Percentiles rank a stretch among this genome's conserved stretches.
Conservation (phyloP, 2,797 vertebrate species). For the Myotis findleyi region DNA sequence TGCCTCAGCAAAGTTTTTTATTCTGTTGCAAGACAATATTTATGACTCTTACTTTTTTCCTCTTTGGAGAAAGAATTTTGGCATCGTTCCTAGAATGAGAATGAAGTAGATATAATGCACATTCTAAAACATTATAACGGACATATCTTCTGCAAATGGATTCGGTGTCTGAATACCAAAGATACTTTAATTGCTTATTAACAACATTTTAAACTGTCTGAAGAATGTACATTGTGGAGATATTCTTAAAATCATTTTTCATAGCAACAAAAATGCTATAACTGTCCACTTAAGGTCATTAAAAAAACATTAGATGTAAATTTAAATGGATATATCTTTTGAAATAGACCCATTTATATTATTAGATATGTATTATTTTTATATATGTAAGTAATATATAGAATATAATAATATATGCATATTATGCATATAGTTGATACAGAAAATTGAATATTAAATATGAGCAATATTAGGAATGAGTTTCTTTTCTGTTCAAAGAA, state of each 20-base stretch:
- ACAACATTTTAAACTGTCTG: constrained; percentile 63
- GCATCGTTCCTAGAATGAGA: constrained; percentile 50
- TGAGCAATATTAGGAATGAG: neutral
- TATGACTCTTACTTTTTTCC: neutral
- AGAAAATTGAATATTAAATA: neutral
- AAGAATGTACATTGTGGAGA: constrained; percentile 19
- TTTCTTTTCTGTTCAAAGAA: neutral
- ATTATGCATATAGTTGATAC: neutral
- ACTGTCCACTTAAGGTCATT: constrained; percentile 39
- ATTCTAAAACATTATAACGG: neutral
- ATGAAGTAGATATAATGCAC: constrained; percentile 13
- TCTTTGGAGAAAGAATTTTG: neutral
- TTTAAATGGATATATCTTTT: constrained; percentile 11
- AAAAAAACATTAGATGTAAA: neutral
- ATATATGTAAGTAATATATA: too few species aligned
- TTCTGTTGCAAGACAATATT: neutral
- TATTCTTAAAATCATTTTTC: constrained; percentile 64
- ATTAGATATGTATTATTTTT: neutral
- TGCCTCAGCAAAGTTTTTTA: neutral
- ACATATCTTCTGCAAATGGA: constrained; percentile 32
- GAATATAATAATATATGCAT: neutral
- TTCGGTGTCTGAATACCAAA: constrained; percentile 51
- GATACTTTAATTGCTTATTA: constrained; percentile 66
- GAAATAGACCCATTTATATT: neutral
- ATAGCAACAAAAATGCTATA: neutral